Base-by-base conservation (phyloP, 2,888 invertebrate genomes). In the Cheilosia impressa region DNA sequence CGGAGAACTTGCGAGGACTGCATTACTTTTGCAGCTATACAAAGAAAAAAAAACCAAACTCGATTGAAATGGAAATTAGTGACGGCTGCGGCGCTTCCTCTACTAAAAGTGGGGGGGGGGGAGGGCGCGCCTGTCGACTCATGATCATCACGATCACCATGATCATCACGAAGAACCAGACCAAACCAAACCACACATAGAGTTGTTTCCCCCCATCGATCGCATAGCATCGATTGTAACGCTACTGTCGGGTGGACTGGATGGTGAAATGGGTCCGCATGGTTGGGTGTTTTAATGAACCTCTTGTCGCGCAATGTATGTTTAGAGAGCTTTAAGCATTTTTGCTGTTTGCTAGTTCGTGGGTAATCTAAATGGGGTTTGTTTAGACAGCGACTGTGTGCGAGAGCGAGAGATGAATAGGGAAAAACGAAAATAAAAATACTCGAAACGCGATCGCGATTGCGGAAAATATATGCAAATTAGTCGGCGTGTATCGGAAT, bases 221-320 rank as follows among this genome's bases (percentile, higher is more conserved):
- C 17, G 17, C n/a, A 17, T n/a, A 5, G 47, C 47, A 45, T n/a
- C 17, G 45, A 45, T 38, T 38, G 38, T 13, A 38, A 13, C 13
- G 38, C 45, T 45, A 31, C 45, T 17, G 17, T 50, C 1, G 27
- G 47, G 4, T 17, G 22, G 53, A 31, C 22, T 52, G 27, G 4
- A 19, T 85, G 85, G 76, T 72, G 85, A 85, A 85, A 85, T 81
- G 76, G 76, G 85, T 77, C 68, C 76, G 85, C 81, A 57, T 85
- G 85, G 85, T 72, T 85, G 85, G 72, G 81, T 85, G 81, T 85
- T 85, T 85, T 85, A 85, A 85, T 85, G 85, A 85, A 85, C 81
- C 80, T 72, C 81, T 77, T 80, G 81, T 85, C 85, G 85, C 85
- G 85, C 81, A 85, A 85, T 72, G 65, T 72, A 50, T 50, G 71